These are phyloP conservation scores for Hecatera dysodea DNA, from an alignment of 2,888 invertebrate species.

Conservation along the genomic window DNA sequence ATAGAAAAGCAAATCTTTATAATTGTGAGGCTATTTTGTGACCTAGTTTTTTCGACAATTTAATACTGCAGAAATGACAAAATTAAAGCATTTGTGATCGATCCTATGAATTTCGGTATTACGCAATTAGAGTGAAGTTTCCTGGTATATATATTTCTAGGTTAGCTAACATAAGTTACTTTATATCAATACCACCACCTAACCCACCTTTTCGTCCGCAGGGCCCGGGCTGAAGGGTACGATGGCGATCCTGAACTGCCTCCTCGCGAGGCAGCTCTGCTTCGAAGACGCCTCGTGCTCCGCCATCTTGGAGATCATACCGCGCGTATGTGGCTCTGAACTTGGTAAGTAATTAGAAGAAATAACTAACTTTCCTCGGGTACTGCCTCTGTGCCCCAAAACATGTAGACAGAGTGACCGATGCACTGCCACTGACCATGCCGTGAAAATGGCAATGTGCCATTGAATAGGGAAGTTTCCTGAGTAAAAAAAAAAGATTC, in stretches of 20 bases:
- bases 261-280: slow-evolving; percentile 96
- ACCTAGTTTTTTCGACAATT: too few relatives aligned
- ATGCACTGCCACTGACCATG: too few relatives aligned
- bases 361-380: background rate
- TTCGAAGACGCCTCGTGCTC: slow-evolving; percentile 97
- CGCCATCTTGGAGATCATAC: slow-evolving; percentile 97
- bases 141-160: too few relatives aligned
- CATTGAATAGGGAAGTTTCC: too few relatives aligned
- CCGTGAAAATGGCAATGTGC: too few relatives aligned
- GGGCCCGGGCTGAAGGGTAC: slow-evolving; percentile 94
- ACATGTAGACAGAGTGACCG: too few relatives aligned
- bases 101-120: background rate
- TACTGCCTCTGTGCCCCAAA: too few relatives aligned
- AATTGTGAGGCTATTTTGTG: too few relatives aligned
- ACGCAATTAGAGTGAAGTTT: background rate
- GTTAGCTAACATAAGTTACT: too few relatives aligned
- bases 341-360: slow-evolving; percentile 92
- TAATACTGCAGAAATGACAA: too few relatives aligned
- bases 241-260: slow-evolving; percentile 96
- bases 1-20: too few relatives aligned
- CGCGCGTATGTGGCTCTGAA: slow-evolving; percentile 97
- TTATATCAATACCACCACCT: background rate
- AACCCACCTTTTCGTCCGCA: slow-evolving; percentile 81
- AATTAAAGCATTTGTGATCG: background rate
- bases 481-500: too few relatives aligned